These are phyloP conservation scores for Taeniopygia guttata DNA, from an alignment of 2,797 vertebrate species.

Conservation along the genomic window DNA sequence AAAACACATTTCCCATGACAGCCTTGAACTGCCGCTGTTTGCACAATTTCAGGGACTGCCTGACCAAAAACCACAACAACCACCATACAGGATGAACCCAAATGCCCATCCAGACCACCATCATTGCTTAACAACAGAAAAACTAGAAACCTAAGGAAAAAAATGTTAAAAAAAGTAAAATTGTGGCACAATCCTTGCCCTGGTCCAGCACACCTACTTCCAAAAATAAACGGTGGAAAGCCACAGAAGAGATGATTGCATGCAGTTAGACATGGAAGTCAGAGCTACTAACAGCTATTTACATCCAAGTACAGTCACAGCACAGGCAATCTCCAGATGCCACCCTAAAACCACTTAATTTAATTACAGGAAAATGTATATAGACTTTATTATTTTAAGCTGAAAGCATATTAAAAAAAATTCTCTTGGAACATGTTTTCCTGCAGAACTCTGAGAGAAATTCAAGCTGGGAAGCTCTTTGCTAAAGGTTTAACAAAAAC, in stretches of 20 bases:
- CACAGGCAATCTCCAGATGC: neutral
- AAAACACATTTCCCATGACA: neutral
- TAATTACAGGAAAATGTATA: neutral
- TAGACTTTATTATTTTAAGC: neutral
- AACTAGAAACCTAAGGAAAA: neutral
- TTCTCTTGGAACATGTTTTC: neutral
- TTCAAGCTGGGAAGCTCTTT: neutral
- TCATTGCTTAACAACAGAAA: neutral
- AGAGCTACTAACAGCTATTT: neutral
- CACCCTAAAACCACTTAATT: neutral
- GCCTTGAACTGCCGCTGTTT: neutral
- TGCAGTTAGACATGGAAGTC: neutral
- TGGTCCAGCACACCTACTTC: neutral
- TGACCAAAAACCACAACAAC: neutral
- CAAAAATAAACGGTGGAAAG: neutral
- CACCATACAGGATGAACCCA: neutral
- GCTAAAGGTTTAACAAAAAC: neutral
- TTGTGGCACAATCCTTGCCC: neutral
- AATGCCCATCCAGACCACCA: neutral
- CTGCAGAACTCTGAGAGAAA: neutral
- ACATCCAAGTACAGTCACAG: neutral
- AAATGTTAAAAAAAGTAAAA: fast-evolving
- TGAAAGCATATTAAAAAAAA: neutral
- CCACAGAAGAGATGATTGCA: neutral
- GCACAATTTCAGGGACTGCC: neutral